Evolutionary conservation across 1,140 invertebrate genomes (phyloP).

Genomic region (Hirudo medicinalis): DNA sequence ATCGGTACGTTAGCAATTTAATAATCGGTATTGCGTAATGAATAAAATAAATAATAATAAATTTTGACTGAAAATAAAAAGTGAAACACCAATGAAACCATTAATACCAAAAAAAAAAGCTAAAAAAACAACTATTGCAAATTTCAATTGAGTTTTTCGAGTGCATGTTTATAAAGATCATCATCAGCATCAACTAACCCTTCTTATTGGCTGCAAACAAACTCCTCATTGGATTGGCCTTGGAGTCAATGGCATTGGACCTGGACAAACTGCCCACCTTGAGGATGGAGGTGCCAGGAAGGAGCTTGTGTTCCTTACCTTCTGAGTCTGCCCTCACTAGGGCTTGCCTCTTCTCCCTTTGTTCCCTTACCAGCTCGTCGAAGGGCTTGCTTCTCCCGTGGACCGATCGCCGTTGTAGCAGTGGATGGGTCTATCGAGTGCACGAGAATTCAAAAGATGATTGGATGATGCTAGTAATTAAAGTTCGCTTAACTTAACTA

Average conservation of each 20-base stretch:
- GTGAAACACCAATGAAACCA: too few relatives aligned
- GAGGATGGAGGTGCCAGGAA: not conserved
- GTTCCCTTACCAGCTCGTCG: constrained; percentile 62
- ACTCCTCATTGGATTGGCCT: not conserved
- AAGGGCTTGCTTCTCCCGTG: constrained; percentile 59
- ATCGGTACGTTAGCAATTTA: too few relatives aligned
- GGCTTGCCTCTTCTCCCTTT: constrained; percentile 48
- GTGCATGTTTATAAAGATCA: not conserved
- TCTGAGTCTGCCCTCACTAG: constrained; percentile 21
- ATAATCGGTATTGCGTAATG: too few relatives aligned
- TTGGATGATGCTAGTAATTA: too few relatives aligned
- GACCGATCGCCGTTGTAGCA: constrained; percentile 59
- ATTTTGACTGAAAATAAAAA: too few relatives aligned
- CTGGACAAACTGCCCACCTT: not conserved
- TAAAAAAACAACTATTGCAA: too few relatives aligned
- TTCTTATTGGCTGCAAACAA: not conserved
- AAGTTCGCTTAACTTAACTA: not conserved
- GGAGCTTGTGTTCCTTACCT: not conserved
- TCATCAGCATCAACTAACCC: not conserved
- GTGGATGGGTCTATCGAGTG: constrained; percentile 53
- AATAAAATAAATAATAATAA: too few relatives aligned
- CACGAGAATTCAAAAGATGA: not conserved
- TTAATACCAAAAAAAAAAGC: too few relatives aligned
- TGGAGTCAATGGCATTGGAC: not conserved
- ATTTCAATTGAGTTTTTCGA: too few relatives aligned